These are phyloP conservation scores for Aplysia californica DNA, from an alignment of 1,140 invertebrate species.

Conservation along the genomic window DNA sequence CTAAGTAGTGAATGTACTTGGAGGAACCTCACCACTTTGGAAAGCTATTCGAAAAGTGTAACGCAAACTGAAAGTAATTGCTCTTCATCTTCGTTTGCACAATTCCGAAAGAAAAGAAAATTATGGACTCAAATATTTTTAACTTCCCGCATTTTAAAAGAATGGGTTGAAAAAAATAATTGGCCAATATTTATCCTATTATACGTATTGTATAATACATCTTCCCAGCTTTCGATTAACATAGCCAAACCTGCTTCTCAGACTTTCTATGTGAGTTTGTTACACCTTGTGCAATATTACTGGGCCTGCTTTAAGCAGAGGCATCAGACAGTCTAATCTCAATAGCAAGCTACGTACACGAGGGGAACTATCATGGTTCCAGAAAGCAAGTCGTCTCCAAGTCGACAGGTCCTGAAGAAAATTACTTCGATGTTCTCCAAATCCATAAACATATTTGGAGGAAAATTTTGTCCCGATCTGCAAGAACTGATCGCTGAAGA, in stretches of 20 bases:
- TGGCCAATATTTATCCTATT: too few species aligned
- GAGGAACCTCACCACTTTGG: neutral
- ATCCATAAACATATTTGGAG: constrained; percentile 62
- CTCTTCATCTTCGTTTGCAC: too few species aligned
- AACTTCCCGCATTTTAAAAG: too few species aligned
- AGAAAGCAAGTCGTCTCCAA: constrained; percentile 56
- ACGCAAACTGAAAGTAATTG: too few species aligned
- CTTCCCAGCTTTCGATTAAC: too few species aligned
- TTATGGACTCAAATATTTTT: too few species aligned
- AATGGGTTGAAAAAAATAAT: too few species aligned
- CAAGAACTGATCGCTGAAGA: constrained; percentile 66
- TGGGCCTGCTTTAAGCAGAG: neutral
- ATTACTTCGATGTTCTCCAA: constrained; percentile 64
- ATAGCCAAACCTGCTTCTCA: neutral
- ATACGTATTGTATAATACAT: too few species aligned
- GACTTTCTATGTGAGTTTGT: neutral
- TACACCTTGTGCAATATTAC: neutral
- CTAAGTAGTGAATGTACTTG: neutral
- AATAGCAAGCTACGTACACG: too few species aligned
- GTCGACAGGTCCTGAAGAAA: constrained; percentile 41
- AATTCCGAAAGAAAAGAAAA: too few species aligned
- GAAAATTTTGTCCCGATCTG: constrained; percentile 63
- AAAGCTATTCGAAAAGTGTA: neutral
- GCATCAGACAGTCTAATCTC: neutral
- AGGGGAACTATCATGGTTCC: constrained; percentile 51